These are phyloP conservation scores for Conistra vaccinii DNA, from an alignment of 2,888 invertebrate genomes.

Conservation along the genomic window DNA sequence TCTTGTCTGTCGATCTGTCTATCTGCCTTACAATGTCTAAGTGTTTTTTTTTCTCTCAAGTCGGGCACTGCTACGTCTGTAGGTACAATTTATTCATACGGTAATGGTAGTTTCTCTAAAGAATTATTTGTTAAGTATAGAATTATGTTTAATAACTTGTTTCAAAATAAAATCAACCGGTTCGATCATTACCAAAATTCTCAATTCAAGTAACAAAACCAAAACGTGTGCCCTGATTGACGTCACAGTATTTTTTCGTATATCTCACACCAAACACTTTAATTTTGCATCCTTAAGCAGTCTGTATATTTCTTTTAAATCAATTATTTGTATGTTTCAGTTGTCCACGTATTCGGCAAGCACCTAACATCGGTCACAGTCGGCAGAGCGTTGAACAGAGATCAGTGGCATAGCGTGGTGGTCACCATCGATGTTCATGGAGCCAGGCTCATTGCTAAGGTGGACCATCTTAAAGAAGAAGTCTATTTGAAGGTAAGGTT, in stretches of 20 bases:
- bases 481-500: slow-evolving; percentile 92
- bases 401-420: slow-evolving; percentile 97
- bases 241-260: neutral
- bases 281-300: neutral
- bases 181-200: neutral
- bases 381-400: slow-evolving; percentile 96
- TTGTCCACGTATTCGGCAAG: slow-evolving; percentile 97
- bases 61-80: slow-evolving; percentile 42
- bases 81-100: slow-evolving; percentile 41
- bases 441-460: slow-evolving; percentile 95
- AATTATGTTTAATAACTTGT: neutral
- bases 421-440: slow-evolving; percentile 97
- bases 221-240: no score
- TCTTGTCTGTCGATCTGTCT: slow-evolving; percentile 65
- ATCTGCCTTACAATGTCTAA: slow-evolving; percentile 42
- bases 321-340: slow-evolving; percentile 79
- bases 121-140: neutral
- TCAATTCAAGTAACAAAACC: no score
- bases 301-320: neutral
- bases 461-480: slow-evolving; percentile 96
- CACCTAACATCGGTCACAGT: slow-evolving; percentile 96
- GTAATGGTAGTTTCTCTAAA: slow-evolving; percentile 20
- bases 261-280: neutral
- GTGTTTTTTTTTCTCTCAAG: slow-evolving; percentile 54
- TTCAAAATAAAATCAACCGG: neutral